These are phyloP conservation scores for Tryphoninae sp. DNA, from an alignment of 2,888 invertebrate genomes.

Conservation along the genomic window DNA sequence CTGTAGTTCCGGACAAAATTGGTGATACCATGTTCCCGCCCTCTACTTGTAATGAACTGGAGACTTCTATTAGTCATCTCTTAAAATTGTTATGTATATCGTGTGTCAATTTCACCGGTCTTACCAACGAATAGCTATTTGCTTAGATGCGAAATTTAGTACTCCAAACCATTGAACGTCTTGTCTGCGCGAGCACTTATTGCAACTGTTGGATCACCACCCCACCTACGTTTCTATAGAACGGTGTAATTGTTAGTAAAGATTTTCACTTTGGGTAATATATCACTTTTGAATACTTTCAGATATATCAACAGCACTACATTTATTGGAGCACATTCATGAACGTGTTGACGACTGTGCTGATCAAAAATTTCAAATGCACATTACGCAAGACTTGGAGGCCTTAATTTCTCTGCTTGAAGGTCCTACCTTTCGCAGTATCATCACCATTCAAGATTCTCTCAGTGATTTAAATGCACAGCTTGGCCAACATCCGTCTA, in stretches of 20 bases:
- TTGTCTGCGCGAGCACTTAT: too few relatives aligned
- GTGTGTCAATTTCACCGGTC: too few relatives aligned
- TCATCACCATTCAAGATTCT: slow-evolving; percentile 95
- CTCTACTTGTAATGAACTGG: too few relatives aligned
- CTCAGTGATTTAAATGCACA: slow-evolving; percentile 93
- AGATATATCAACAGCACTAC: slow-evolving; percentile 94
- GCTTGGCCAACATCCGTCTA: slow-evolving; percentile 94
- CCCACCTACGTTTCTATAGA: not conserved
- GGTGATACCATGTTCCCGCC: too few relatives aligned
- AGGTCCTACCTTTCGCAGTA: slow-evolving; percentile 95
- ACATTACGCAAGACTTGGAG: slow-evolving; percentile 90
- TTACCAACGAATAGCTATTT: too few relatives aligned
- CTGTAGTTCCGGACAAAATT: too few relatives aligned
- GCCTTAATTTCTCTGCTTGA: slow-evolving; percentile 92
- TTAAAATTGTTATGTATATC: too few relatives aligned
- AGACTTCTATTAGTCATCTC: too few relatives aligned
- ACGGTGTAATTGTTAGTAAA: not conserved
- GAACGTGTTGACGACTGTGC: slow-evolving; percentile 92
- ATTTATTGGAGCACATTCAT: slow-evolving; percentile 94
- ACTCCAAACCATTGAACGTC: too few relatives aligned
- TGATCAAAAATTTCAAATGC: slow-evolving; percentile 90
- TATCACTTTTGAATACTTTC: slow-evolving; percentile 67
- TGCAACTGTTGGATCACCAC: not conserved
- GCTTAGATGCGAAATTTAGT: too few relatives aligned
- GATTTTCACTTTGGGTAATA: not conserved